These are phyloP conservation scores for Parotia lawesii DNA, from an alignment of 2,113 vertebrate genomes.

Conservation along the genomic window DNA sequence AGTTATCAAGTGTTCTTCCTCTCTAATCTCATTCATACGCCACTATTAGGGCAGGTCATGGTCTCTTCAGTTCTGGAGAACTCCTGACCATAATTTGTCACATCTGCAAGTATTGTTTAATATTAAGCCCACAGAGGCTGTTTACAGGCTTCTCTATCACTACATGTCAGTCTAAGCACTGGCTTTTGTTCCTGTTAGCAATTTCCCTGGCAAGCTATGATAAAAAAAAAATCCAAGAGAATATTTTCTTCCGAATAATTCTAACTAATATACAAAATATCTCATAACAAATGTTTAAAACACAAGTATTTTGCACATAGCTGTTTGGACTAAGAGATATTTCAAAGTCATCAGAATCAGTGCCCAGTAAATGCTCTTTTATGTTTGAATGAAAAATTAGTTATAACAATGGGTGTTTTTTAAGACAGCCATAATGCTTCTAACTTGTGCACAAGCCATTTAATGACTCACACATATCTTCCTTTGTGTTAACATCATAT, in stretches of 20 bases:
- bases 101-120: not conserved
- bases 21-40: not conserved
- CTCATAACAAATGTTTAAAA: not conserved
- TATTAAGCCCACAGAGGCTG: not conserved
- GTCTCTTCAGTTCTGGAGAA: not conserved
- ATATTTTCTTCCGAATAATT: not conserved
- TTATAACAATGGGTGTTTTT: not conserved
- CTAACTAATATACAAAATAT: not conserved
- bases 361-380: not conserved
- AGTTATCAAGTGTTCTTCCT: not conserved
- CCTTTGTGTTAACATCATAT: not conserved
- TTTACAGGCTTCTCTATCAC: not conserved
- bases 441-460: not conserved
- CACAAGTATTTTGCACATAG: not conserved
- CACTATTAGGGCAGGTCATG: not conserved
- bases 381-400: not conserved
- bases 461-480: not conserved
- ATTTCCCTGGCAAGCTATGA: not conserved
- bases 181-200: not conserved
- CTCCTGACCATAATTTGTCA: not conserved
- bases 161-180: not conserved
- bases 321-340: not conserved
- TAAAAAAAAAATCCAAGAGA: not conserved
- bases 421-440: not conserved
- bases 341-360: not conserved